Conservation (phyloP, 2,888 invertebrate genomes). For the Suillia variegata region DNA sequence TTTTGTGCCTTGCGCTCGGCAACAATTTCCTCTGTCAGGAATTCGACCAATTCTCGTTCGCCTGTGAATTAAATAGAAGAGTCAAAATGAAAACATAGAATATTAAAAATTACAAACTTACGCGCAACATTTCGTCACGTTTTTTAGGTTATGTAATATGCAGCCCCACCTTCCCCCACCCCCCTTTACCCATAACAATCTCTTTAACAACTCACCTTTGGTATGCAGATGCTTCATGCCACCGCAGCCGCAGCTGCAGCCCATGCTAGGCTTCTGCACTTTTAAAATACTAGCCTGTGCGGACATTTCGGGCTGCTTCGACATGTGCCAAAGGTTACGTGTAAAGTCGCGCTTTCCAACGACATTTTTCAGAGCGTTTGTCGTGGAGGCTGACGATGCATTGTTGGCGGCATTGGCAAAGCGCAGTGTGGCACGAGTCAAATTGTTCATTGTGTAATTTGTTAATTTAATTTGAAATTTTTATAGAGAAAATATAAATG, state of each 20-base stretch:
- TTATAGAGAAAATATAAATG: neutral
- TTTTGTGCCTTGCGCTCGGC: constrained; percentile 87
- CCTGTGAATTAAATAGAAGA: constrained; percentile 64
- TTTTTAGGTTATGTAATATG: constrained; percentile 54
- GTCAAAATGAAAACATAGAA: constrained; percentile 11
- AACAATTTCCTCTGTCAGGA: constrained; percentile 90
- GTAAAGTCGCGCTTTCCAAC: constrained; percentile 69
- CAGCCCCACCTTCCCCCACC: too few species aligned
- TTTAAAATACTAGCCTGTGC: constrained; percentile 56
- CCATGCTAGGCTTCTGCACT: constrained; percentile 66
- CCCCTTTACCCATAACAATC: too few species aligned
- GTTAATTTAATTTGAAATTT: too few species aligned
- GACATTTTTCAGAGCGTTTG: constrained; percentile 42
- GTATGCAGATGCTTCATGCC: constrained; percentile 71
- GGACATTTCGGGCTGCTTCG: constrained; percentile 56
- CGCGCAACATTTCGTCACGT: constrained; percentile 29
- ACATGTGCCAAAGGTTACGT: constrained; percentile 77
- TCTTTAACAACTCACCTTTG: constrained; percentile 67
- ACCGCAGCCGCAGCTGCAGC: constrained; percentile 74
- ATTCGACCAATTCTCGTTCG: constrained; percentile 86
- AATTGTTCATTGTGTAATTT: constrained; percentile 75
- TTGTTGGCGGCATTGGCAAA: constrained; percentile 51
- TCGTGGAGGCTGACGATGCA: too few species aligned
- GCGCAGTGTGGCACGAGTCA: constrained; percentile 69
- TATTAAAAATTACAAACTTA: constrained; percentile 10